Conservation (phyloP, 2,888 invertebrate genomes). For the Zeuzera pyrina region DNA sequence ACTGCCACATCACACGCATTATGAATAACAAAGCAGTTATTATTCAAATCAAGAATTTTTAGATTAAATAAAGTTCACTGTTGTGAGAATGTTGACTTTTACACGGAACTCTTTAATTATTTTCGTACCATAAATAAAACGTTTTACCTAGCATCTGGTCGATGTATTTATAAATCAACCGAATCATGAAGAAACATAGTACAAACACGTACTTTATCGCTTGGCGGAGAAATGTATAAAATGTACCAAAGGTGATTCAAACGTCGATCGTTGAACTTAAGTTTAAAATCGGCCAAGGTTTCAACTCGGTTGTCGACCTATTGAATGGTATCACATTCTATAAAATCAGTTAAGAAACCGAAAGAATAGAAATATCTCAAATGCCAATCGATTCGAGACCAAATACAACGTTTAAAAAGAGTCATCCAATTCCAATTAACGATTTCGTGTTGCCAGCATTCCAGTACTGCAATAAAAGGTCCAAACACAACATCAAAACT, state of each 20-base stretch:
- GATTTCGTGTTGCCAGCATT: no score
- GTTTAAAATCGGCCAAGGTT: constrained; percentile 70
- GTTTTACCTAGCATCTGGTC: constrained; percentile 48
- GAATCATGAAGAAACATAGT: constrained; percentile 51
- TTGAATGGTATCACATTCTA: no score
- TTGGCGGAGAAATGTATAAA: constrained; percentile 59
- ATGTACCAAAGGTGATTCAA: constrained; percentile 28
- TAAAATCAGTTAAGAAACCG: no score
- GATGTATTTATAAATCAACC: constrained; percentile 46
- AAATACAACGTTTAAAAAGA: no score
- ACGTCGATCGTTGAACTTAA: constrained; percentile 55
- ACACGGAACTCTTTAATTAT: constrained; percentile 27
- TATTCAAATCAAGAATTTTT: no score
- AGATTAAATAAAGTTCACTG: no score
- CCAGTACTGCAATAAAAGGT: constrained; percentile 48
- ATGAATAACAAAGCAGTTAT: no score
- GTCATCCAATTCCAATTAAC: no score
- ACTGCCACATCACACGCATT: no score
- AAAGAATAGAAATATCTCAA: no score
- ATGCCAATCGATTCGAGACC: no score
- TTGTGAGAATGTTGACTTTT: no score
- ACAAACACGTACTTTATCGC: constrained; percentile 57
- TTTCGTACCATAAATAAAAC: constrained; percentile 26
- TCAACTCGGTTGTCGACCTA: constrained; percentile 47
- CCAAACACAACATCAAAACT: constrained; percentile 47